Percentiles rank a stretch among this genome's conserved stretches.
Evolutionary conservation across 2,113 vertebrate species (phyloP).

Genomic region (Desmodus rotundus): DNA sequence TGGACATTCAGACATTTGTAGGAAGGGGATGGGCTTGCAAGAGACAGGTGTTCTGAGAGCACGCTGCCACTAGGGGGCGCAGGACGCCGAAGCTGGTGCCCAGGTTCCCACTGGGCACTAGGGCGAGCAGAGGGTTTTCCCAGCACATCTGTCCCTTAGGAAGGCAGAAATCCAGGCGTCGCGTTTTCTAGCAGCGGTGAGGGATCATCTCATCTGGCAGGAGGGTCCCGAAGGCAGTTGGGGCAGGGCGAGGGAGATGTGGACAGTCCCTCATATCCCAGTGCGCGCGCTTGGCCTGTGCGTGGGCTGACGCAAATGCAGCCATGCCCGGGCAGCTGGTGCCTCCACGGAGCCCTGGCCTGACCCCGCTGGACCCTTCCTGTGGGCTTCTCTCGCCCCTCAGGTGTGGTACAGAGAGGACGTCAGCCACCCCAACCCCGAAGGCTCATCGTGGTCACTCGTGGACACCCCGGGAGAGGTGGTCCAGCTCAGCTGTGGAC

Average conservation of each 20-base stretch:
- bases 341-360: neutral
- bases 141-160: neutral
- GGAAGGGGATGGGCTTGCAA: neutral
- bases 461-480: slow-evolving; percentile 90
- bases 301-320: accelerated
- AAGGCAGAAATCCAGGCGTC: accelerated
- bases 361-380: neutral
- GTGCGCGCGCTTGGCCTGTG: accelerated
- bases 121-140: too few relatives aligned
- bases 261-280: accelerated
- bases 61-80: neutral
- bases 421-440: slow-evolving; percentile 90
- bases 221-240: too few relatives aligned
- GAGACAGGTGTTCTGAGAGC: neutral
- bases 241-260: neutral
- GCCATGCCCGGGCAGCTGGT: neutral
- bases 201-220: neutral
- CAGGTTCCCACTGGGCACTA: accelerated
- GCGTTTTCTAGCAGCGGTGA: neutral
- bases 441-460: slow-evolving; percentile 91
- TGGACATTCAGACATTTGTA: neutral
- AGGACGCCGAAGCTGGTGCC: neutral
- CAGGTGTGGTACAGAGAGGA: slow-evolving; percentile 96
- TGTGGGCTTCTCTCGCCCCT: neutral
- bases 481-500: slow-evolving; percentile 96